phyloP scores from a whole-genome alignment of 1,140 invertebrate species.

The Stenopsyche tienmushanensis region DNA sequence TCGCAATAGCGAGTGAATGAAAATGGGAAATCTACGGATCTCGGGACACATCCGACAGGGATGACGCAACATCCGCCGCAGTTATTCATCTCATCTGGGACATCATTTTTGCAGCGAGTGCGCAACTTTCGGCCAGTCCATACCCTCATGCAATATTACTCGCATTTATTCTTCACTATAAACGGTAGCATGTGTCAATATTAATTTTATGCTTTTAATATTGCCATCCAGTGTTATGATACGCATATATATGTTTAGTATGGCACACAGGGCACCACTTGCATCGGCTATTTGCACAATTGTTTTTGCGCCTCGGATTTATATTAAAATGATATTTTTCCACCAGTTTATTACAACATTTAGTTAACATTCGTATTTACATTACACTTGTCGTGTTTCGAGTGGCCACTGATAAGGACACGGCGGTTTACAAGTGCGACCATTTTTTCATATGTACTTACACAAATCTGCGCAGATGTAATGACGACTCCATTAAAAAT shows the following conservation, averaged over 20 bases:
- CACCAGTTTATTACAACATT: constrained; percentile 38
- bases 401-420: constrained; percentile 39
- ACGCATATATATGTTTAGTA: neutral
- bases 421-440: constrained; percentile 29
- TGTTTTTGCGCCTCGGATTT: constrained; percentile 29
- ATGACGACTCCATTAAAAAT: too few species aligned
- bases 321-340: constrained; percentile 35
- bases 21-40: too few species aligned
- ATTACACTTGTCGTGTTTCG: constrained; percentile 42
- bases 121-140: too few species aligned
- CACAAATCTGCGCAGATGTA: constrained; percentile 22
- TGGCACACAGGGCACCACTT: neutral
- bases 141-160: too few species aligned
- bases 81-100: too few species aligned
- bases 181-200: constrained; percentile 29
- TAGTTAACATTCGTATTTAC: constrained; percentile 40
- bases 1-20: too few species aligned
- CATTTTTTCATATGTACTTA: constrained; percentile 16
- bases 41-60: too few species aligned
- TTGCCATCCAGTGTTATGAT: neutral
- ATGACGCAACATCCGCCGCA: neutral
- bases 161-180: constrained; percentile 10
- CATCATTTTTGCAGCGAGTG: too few species aligned
- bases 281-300: constrained; percentile 33
- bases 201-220: constrained; percentile 15